Conservation (phyloP, 2,797 vertebrate genomes). For the Pantherophis vulpinus region DNA sequence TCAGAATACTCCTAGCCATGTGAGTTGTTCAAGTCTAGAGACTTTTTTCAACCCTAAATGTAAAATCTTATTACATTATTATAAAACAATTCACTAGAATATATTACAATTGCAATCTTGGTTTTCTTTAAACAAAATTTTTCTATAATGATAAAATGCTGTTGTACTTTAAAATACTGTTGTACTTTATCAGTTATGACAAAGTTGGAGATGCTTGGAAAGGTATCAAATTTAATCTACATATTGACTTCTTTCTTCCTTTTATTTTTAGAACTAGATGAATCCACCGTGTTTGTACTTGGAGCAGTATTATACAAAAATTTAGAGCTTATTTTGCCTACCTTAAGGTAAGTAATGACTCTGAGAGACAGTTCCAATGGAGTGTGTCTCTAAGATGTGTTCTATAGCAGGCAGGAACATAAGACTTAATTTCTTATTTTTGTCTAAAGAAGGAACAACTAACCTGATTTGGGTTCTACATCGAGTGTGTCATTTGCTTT, state of each 20-base stretch:
- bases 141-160: slow-evolving; percentile 10
- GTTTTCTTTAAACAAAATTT: slow-evolving; percentile 41
- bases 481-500: not conserved
- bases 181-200: slow-evolving; percentile 2
- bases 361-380: slow-evolving; percentile 18
- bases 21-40: slow-evolving; percentile 26
- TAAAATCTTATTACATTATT: slow-evolving; percentile 24
- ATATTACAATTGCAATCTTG: slow-evolving; percentile 22
- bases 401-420: slow-evolving; percentile 7
- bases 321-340: slow-evolving; percentile 95
- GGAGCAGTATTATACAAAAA: slow-evolving; percentile 98
- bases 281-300: slow-evolving; percentile 94
- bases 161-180: slow-evolving; percentile 8
- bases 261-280: slow-evolving; percentile 84
- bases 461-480: not conserved
- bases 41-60: not conserved
- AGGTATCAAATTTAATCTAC: slow-evolving; percentile 12
- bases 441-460: not conserved
- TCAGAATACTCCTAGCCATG: slow-evolving; percentile 18
- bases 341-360: slow-evolving; percentile 85
- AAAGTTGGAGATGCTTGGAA: slow-evolving; percentile 15
- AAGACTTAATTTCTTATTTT: not conserved
- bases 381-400: not conserved
- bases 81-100: slow-evolving; percentile 9
- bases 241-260: slow-evolving; percentile 40